Evolutionary conservation across 2,113 vertebrate genomes (phyloP).

Genomic region (Labeo rohita): DNA sequence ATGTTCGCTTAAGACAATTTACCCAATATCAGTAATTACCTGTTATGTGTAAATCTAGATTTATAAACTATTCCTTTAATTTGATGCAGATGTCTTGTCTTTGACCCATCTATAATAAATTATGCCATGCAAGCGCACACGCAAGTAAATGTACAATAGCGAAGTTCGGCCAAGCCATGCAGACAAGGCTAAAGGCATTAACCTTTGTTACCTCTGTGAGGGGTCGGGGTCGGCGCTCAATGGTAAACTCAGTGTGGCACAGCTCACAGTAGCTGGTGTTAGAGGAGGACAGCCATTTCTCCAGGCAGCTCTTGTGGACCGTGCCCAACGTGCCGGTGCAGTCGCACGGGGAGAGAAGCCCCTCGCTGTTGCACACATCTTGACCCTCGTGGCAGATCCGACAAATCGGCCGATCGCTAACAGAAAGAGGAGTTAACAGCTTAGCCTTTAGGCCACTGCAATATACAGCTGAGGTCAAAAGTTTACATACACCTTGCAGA

Average conservation of each 20-base stretch:
- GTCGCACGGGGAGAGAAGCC: constrained; percentile 89
- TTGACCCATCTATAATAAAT: too few relatives aligned
- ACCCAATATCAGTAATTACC: neutral
- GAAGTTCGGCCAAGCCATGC: constrained; percentile 3
- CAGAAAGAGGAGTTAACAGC: neutral
- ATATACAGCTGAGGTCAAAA: too few relatives aligned
- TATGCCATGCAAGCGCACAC: neutral
- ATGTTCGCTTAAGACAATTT: neutral
- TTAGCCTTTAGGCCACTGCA: neutral
- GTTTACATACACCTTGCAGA: too few relatives aligned
- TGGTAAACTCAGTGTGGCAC: constrained; percentile 93
- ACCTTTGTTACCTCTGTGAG: constrained; percentile 88
- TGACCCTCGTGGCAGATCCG: constrained; percentile 93
- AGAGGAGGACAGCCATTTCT: constrained; percentile 95
- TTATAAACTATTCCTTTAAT: too few relatives aligned
- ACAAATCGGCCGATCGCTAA: constrained; percentile 93
- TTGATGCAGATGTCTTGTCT: too few relatives aligned
- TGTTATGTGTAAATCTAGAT: neutral
- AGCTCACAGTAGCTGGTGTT: constrained; percentile 99
- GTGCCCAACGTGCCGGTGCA: constrained; percentile 92
- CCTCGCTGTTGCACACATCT: constrained; percentile 77
- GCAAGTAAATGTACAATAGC: neutral
- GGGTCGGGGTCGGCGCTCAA: constrained; percentile 88
- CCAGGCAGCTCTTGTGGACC: constrained; percentile 96
- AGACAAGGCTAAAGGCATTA: constrained; percentile 58